These are phyloP conservation scores for Oryzias celebensis DNA, from an alignment of 2,113 vertebrate genomes.

Conservation along the genomic window DNA sequence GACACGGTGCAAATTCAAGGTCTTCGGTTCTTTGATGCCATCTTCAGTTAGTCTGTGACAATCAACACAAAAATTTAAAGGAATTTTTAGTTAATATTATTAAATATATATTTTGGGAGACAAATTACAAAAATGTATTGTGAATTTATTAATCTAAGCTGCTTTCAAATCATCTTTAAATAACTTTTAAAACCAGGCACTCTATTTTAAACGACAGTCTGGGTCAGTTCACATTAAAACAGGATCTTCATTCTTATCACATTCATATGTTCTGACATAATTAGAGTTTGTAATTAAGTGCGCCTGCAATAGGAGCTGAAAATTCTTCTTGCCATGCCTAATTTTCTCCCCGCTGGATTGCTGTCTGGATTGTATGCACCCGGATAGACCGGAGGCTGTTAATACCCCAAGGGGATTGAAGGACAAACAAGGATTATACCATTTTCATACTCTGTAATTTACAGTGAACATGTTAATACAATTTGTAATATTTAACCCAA, in stretches of 20 bases:
- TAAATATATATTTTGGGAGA: too few relatives aligned
- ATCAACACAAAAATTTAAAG: not conserved
- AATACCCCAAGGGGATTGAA: constrained; percentile 57
- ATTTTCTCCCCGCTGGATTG: constrained; percentile 18
- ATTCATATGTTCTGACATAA: constrained; percentile 18
- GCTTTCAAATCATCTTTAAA: too few relatives aligned
- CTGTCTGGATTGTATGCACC: constrained; percentile 32
- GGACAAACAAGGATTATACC: constrained; percentile 49
- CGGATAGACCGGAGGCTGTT: constrained; percentile 38
- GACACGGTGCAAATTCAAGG: constrained; percentile 10
- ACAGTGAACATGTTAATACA: constrained; percentile 21
- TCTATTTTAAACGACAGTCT: not conserved
- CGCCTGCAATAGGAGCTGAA: constrained; percentile 19
- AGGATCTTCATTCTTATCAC: not conserved
- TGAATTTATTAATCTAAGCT: too few relatives aligned
- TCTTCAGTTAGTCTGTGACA: not conserved
- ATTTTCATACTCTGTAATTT: constrained; percentile 28
- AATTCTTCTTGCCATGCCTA: constrained; percentile 31
- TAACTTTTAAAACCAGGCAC: too few relatives aligned
- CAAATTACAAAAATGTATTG: too few relatives aligned
- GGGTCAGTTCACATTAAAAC: constrained; percentile 17
- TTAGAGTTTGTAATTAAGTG: constrained; percentile 46
- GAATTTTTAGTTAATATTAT: not conserved
- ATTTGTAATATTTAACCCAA: constrained; percentile 17
- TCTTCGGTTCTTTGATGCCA: constrained; percentile 17